Conservation (phyloP, 1,140 invertebrate genomes). For the Lutraria rhynchaena region DNA sequence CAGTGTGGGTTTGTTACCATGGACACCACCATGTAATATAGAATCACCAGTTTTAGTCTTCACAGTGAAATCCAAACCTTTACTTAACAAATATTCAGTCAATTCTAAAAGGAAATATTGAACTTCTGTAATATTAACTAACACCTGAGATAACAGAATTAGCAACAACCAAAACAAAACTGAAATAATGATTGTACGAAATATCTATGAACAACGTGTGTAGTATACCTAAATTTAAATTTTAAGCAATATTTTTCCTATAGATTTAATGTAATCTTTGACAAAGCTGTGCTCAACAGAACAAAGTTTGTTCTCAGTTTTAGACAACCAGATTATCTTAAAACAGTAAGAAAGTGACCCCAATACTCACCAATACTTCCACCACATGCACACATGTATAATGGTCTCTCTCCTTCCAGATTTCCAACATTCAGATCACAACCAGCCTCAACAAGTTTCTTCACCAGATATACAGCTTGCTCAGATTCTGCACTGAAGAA, state of each 20-base stretch:
- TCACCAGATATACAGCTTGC: constrained; percentile 65
- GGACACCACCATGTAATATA: constrained; percentile 74
- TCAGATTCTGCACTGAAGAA: constrained; percentile 68
- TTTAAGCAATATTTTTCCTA: no score
- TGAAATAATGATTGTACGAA: no score
- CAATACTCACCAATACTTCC: constrained; percentile 73
- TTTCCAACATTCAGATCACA: constrained; percentile 74
- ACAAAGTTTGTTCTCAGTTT: no score
- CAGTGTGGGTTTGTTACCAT: constrained; percentile 72
- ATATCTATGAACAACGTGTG: no score
- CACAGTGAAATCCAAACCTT: constrained; percentile 64
- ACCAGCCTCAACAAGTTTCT: constrained; percentile 67
- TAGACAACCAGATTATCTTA: no score
- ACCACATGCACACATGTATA: constrained; percentile 74
- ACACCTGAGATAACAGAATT: no score
- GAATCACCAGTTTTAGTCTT: constrained; percentile 68
- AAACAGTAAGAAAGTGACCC: no score
- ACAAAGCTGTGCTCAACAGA: no score
- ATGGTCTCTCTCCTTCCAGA: constrained; percentile 71
- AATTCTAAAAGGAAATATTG: constrained; percentile 55
- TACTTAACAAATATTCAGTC: constrained; percentile 66
- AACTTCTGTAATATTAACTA: no score
- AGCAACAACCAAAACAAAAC: no score
- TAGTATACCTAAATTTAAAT: neutral
- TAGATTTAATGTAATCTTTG: no score